Evolutionary conservation across 2,797 vertebrate species (phyloP), one percentile per base, ranked within the genome.

Genomic region (Neosilurus mollespiculum): DNA sequence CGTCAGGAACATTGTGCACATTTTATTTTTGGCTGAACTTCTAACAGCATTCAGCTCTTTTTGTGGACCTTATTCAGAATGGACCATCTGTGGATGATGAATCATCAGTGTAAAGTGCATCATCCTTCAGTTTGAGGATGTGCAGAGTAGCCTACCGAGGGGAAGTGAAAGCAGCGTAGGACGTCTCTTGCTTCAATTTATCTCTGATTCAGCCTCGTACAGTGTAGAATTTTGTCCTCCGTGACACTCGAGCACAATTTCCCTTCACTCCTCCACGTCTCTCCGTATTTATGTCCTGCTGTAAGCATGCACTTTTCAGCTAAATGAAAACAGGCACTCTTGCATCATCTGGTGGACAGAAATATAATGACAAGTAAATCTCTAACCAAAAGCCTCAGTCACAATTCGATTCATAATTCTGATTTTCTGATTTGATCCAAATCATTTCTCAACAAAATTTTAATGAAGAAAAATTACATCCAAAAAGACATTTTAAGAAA

Each of bases 261-360:
- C 53, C 6, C 12, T 34, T 75, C 51, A 65, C 26, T 73, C n/a
- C 51, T 53, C 30, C 62, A 77, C 1, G 14, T 61, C n/a, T 43
- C n/a, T 56, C 43, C 43, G 30, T 30, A 30, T 1, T 75, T 34
- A 66, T 7, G 4, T 62, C 58, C 51, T 59, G 59, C 37, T 51
- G 10, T 15, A 30, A 26, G 4, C 8, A 30, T 9, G 20, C 16
- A 20, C n/a, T 7, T 61, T 12, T 54, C 30, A 15, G 54, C 12
- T 15, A 43, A 58, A 34, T 53, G 22, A 16, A 80, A 81, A 20
- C 7, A 24, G 58, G 80, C 65, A 16, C 30, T 81, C 62, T 69
- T 43, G 65, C 53, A 30, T 83, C 81, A 56, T 62, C 83, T 85
- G 75, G 65, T 85, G 87, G 85, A 53, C 14, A 64, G 20, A 78